A percentile compares a stretch with the other conserved stretches of the same genome.
Conservation (phyloP, 2,797 vertebrate genomes). For the Sternarchorhynchus goeldii region DNA sequence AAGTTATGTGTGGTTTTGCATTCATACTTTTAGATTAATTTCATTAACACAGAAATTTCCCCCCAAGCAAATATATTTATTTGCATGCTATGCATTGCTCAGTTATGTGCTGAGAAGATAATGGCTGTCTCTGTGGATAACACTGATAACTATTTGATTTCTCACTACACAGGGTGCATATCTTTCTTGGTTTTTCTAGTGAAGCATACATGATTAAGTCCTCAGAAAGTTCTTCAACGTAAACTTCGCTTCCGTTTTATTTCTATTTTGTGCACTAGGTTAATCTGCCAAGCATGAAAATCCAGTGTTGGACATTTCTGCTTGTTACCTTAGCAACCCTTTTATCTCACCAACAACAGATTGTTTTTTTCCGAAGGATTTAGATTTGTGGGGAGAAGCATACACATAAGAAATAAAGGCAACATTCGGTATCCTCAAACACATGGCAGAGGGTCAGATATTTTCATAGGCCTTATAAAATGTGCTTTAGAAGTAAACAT, state of each 20-base stretch:
- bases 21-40: too few species aligned
- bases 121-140: not conserved
- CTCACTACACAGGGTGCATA: not conserved
- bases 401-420: slow-evolving; percentile 27
- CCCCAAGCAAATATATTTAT: not conserved
- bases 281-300: slow-evolving; percentile 44
- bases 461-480: not conserved
- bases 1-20: too few species aligned
- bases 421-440: slow-evolving; percentile 17
- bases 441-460: not conserved
- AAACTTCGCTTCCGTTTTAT: slow-evolving; percentile 14
- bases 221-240: slow-evolving; percentile 1
- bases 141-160: not conserved
- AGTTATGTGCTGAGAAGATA: not conserved
- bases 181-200: not conserved
- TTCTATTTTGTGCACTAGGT: slow-evolving; percentile 26
- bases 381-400: slow-evolving; percentile 52
- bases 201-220: not conserved
- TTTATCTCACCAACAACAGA: slow-evolving; percentile 57
- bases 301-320: slow-evolving; percentile 48
- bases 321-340: slow-evolving; percentile 66
- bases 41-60: too few species aligned
- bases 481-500: not conserved
- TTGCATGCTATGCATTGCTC: not conserved
- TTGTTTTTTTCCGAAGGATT: slow-evolving; percentile 58